A percentile compares a stretch with the other conserved stretches of the same genome.
Conservation (phyloP, 1,140 invertebrate species). For the Gryllus bimaculatus region DNA sequence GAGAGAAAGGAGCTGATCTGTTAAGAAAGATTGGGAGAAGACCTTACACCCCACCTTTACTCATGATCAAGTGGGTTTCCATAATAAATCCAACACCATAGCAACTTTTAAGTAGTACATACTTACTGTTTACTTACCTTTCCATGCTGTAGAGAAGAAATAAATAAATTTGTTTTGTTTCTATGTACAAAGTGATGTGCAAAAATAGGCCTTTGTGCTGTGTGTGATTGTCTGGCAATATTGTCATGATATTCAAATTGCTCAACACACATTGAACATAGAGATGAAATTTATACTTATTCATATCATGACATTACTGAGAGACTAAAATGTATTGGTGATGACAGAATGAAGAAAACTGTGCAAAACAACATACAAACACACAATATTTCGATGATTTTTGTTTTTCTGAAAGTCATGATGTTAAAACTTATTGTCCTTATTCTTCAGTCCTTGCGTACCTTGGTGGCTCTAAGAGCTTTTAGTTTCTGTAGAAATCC, state of each 20-base stretch:
- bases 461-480: neutral
- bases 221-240: neutral
- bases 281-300: too few relatives aligned
- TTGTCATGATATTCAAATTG: neutral
- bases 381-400: neutral
- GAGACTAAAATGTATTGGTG: too few relatives aligned
- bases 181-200: neutral
- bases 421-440: neutral
- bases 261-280: too few relatives aligned
- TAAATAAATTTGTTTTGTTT: neutral
- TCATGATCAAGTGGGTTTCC: neutral
- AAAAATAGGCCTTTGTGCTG: neutral
- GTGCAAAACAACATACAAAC: neutral
- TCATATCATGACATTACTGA: too few relatives aligned
- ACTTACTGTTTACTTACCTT: neutral
- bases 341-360: neutral
- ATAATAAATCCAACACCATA: neutral
- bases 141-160: too few relatives aligned
- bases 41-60: too few relatives aligned
- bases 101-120: neutral
- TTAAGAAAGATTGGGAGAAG: too few relatives aligned
- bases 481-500: neutral
- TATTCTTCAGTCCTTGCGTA: neutral
- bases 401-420: neutral
- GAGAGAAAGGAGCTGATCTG: too few relatives aligned